Conservation (phyloP, 2,113 vertebrate species). For the Fulica atra region DNA sequence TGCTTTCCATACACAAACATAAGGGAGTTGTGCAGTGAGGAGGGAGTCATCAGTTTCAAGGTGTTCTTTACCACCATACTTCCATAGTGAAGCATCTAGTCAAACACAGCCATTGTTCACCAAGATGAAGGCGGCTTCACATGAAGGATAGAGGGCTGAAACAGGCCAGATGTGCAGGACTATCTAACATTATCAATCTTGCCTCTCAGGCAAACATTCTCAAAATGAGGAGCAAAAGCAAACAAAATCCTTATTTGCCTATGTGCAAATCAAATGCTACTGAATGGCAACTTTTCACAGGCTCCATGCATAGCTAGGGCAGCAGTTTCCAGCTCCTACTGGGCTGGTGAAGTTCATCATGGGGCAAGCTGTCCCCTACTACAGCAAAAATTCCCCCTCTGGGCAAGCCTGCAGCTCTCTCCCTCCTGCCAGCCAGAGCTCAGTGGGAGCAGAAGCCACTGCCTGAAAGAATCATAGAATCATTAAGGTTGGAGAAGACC, state of each 20-base stretch:
- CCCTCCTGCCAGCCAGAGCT: not conserved
- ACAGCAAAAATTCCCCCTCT: not conserved
- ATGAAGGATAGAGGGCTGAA: not conserved
- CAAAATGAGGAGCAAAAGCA: not conserved
- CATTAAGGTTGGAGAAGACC: too few species aligned
- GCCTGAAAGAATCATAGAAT: not conserved
- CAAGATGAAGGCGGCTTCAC: not conserved
- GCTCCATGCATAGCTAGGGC: not conserved
- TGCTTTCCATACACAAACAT: not conserved
- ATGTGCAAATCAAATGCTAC: not conserved
- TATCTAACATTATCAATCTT: not conserved
- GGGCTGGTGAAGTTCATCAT: not conserved
- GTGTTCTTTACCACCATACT: not conserved
- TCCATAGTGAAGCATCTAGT: rapidly evolving
- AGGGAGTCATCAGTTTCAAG: not conserved
- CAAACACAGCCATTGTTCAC: not conserved
- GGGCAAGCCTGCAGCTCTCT: not conserved
- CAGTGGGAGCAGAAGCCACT: not conserved
- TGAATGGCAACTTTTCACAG: not conserved
- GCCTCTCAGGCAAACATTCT: not conserved
- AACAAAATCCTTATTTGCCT: not conserved
- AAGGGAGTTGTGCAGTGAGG: not conserved
- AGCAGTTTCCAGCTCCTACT: not conserved
- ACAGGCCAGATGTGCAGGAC: not conserved
- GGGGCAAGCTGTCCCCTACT: not conserved